Evolutionary conservation across 2,888 invertebrate species (phyloP).

Genomic region (Pristionchus exspectatus): DNA sequence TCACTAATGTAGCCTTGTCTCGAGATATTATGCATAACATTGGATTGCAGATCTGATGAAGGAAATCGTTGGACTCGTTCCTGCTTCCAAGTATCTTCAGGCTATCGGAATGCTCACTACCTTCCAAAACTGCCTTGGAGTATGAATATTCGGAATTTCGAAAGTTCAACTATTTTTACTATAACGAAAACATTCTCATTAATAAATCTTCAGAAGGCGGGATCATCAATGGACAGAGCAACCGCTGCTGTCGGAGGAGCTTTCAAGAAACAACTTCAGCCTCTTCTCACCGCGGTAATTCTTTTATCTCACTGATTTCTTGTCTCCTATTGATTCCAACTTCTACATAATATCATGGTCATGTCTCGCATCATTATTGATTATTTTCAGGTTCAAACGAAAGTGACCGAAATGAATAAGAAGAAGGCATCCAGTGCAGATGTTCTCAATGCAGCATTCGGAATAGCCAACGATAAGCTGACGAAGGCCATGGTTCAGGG

Average conservation of each 20-base stretch:
- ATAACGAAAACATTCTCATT: too few relatives aligned
- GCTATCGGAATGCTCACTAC: constrained; percentile 39
- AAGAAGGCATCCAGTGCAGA: not conserved
- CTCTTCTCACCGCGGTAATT: not conserved
- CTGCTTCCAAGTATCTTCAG: constrained; percentile 26
- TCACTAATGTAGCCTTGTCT: too few relatives aligned
- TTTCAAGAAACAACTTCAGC: constrained; percentile 31
- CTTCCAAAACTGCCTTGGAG: not conserved
- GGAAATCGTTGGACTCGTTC: constrained; percentile 34
- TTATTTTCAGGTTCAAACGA: not conserved
- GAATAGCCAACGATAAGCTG: not conserved
- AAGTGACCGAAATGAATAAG: not conserved
- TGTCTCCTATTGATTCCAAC: too few relatives aligned
- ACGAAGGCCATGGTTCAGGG: constrained; percentile 16
- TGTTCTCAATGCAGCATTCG: not conserved
- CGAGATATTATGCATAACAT: too few relatives aligned
- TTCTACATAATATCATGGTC: too few relatives aligned
- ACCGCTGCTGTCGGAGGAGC: not conserved
- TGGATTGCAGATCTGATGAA: constrained; percentile 54
- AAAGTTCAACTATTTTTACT: too few relatives aligned
- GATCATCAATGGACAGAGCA: constrained; percentile 4
- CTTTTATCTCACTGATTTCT: not conserved
- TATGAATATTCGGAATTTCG: not conserved
- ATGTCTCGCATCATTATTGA: not conserved
- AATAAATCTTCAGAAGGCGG: not conserved